phyloP scores from a whole-genome alignment of 2,797 vertebrate genomes.

The Borostomias antarcticus region DNA sequence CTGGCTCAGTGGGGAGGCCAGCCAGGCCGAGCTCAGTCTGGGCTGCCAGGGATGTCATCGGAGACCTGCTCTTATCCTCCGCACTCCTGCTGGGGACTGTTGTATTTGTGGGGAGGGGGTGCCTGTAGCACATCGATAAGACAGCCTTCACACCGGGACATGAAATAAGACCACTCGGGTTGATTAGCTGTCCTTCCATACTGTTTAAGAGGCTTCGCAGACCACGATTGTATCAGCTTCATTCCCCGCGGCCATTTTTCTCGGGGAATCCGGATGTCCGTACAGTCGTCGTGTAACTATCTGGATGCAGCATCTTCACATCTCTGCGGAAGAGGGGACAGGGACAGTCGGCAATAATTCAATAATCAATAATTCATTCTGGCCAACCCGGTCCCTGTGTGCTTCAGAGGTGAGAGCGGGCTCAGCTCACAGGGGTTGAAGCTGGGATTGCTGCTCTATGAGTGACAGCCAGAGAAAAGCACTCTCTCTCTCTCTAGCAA shows the following conservation, averaged over 20 bases:
- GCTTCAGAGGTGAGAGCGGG: conserved; percentile 11
- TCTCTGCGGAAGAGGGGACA: conserved; percentile 32
- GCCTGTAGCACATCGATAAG: conserved; percentile 59
- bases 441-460: conserved; percentile 38
- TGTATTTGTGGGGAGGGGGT: conserved; percentile 63
- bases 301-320: conserved; percentile 31
- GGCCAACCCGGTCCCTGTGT: conserved; percentile 31
- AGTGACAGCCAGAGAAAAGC: conserved; percentile 23
- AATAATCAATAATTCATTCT: conserved; percentile 61
- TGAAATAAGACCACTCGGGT: not conserved
- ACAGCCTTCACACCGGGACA: not conserved
- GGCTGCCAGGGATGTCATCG: conserved; percentile 56
- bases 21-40: too few relatives aligned
- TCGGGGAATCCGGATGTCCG: too few relatives aligned
- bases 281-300: not conserved
- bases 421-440: conserved; percentile 40
- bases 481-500: not conserved
- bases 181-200: not conserved
- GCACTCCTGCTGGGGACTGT: conserved; percentile 59
- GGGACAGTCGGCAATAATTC: conserved; percentile 20
- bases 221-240: conserved; percentile 10
- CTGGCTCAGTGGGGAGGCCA: conserved; percentile 45
- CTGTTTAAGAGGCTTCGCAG: not conserved
- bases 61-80: conserved; percentile 67
- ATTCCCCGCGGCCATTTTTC: too few relatives aligned